phyloP scores from a whole-genome alignment of 2,113 vertebrate species.

The Origma solitaria region DNA sequence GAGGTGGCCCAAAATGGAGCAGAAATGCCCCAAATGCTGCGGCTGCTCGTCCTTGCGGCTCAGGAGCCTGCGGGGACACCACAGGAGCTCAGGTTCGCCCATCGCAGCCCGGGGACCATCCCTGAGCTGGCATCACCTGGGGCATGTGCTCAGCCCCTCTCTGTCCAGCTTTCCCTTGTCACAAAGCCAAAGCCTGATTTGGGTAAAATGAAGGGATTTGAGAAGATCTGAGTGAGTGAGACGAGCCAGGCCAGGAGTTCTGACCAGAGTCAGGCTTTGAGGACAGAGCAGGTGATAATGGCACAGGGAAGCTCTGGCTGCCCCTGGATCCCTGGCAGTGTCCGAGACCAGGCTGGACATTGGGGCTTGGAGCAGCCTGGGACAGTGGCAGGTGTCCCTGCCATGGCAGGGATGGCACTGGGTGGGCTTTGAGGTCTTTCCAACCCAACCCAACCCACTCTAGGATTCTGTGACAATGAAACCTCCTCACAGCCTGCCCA shows the following conservation, averaged over 20 bases:
- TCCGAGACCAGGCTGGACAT: background rate
- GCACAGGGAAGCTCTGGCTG: background rate
- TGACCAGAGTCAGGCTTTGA: background rate
- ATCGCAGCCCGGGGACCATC: fast-evolving
- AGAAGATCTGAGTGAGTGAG: background rate
- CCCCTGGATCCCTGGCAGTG: background rate
- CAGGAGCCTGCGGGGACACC: fast-evolving
- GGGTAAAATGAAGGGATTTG: background rate
- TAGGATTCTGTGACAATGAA: fast-evolving
- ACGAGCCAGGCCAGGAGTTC: background rate
- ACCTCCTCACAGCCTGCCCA: background rate
- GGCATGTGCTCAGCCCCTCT: fast-evolving
- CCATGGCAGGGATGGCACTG: background rate
- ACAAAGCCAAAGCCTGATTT: background rate
- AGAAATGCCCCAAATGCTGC: background rate
- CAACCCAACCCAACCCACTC: background rate
- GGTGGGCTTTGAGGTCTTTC: fast-evolving
- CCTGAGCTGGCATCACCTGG: fast-evolving
- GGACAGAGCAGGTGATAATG: background rate
- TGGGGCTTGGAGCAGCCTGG: background rate
- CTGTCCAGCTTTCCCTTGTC: background rate
- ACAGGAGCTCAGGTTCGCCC: background rate
- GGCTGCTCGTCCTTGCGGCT: background rate
- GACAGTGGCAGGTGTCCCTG: background rate
- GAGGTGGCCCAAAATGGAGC: background rate